Evolutionary conservation across 2,113 vertebrate genomes (phyloP), one percentile per base, ranked within the genome.

Genomic region (Paracyprichromis sp.): DNA sequence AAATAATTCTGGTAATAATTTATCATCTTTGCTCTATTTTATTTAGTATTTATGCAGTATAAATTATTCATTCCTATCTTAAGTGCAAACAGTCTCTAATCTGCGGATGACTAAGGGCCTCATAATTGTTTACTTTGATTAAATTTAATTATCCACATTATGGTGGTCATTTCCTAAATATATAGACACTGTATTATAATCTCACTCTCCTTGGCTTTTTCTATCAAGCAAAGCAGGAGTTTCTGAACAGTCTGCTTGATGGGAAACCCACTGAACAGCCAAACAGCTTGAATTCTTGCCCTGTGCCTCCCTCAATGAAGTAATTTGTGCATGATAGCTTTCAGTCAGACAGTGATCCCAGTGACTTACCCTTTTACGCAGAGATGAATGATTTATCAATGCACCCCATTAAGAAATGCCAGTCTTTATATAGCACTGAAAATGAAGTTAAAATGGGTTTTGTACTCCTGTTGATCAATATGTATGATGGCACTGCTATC

Each of bases 371-470:
- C 88, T 89, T 93, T 96, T 94, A 95, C 92, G 94, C 94, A 94
- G 92, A 94, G 89, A 96, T 95, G 95, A 96, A 96, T 97, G 91
- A 96, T 96, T 97, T 97, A 97, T 97, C 97, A 97, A 93, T 92
- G 91, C 29, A 86, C 80, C 95, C 95, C 95, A 95, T 97, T 97
- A 96, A 93, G 86, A 94, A 91, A 93, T 96, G 95, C 76, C 96
- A 95, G 71, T 97, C 95, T 95, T 90, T 92, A 83, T 94, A 95
- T 87, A 88, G 92, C 78, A 63, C 9, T 56, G 93, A 88, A 84
- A 96, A 95, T 96, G 90, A 93, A 95, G 94, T 94, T 92, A 94
- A 92, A 96, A 95, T 94, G 90, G 83, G 89, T 94, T 89, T 78
- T 90, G 83, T 93, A 82, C 71, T 90, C 36, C 94, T 95, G 81